These are phyloP conservation scores for Brachyistius frenatus DNA, from an alignment of 2,113 vertebrate species.

Conservation along the genomic window DNA sequence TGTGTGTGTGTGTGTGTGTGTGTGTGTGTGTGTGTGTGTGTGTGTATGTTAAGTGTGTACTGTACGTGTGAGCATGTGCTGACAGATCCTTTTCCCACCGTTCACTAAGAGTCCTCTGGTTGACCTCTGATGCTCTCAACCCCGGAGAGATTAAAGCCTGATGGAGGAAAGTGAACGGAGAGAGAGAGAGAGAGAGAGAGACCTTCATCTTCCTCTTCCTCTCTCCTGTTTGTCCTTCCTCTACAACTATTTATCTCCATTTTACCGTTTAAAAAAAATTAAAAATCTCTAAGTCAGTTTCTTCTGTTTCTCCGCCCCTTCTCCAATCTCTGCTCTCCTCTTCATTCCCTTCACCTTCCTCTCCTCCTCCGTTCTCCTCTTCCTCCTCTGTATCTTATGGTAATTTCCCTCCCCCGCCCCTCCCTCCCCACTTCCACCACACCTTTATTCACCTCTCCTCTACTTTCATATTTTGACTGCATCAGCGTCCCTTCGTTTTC, in stretches of 20 bases:
- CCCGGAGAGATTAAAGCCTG: constrained; percentile 55
- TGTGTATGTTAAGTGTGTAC: background rate
- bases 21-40: background rate
- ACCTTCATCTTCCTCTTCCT: constrained; percentile 5
- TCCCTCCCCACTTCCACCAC: background rate
- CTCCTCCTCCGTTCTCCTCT: background rate
- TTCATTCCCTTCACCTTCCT: background rate
- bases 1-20: background rate
- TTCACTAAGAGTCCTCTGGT: constrained; percentile 49
- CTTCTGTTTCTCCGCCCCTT: background rate
- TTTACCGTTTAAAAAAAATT: background rate
- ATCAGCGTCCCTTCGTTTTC: background rate
- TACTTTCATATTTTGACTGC: background rate
- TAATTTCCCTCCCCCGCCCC: constrained; percentile 15
- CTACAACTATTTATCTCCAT: background rate
- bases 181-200: background rate
- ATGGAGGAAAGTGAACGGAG: constrained; percentile 35
- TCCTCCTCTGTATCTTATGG: background rate
- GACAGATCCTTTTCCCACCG: constrained; percentile 68
- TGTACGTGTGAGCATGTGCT: constrained; percentile 28
- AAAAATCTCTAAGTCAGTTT: background rate
- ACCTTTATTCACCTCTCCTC: background rate
- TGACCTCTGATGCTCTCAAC: constrained; percentile 64
- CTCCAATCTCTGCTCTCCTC: background rate
- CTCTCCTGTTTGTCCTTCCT: constrained; percentile 14